Percentiles rank a stretch among this genome's conserved stretches.
Conservation (phyloP, 2,888 invertebrate species). For the Erpobdella octoculata region DNA sequence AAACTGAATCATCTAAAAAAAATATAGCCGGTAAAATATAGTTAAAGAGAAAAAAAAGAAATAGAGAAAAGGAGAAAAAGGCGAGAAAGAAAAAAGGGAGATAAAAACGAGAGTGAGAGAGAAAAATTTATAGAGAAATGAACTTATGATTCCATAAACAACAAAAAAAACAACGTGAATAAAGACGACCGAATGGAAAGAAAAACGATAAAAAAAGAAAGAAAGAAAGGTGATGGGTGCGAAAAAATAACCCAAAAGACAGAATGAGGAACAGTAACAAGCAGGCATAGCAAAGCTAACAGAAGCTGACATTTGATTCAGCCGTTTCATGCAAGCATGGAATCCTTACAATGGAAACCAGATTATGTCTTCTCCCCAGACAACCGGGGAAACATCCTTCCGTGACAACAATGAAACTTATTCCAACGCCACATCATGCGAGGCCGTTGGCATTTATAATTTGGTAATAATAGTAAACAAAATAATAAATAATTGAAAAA, state of each 20-base stretch:
- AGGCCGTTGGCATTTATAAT: no score
- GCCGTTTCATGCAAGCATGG: not conserved
- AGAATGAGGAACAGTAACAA: not conserved
- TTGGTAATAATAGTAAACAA: no score
- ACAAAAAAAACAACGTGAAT: not conserved
- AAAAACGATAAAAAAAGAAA: no score
- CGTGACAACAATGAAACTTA: no score
- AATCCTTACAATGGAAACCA: constrained; percentile 4
- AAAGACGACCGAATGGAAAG: no score
- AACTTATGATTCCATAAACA: no score
- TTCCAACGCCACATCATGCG: no score
- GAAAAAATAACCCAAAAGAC: not conserved
- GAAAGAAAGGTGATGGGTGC: not conserved
- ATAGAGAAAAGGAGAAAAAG: not conserved
- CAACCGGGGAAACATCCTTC: no score
- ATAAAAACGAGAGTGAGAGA: no score
- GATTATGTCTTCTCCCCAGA: not conserved
- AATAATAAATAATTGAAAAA: no score
- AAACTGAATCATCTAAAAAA: not conserved
- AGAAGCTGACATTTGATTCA: not conserved
- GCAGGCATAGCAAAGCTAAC: not conserved
- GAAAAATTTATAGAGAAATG: no score
- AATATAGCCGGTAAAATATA: not conserved
- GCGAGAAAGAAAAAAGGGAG: no score
- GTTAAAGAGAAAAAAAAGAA: not conserved